Conservation (phyloP, 1,140 invertebrate genomes). For the Adelges cooleyi region DNA sequence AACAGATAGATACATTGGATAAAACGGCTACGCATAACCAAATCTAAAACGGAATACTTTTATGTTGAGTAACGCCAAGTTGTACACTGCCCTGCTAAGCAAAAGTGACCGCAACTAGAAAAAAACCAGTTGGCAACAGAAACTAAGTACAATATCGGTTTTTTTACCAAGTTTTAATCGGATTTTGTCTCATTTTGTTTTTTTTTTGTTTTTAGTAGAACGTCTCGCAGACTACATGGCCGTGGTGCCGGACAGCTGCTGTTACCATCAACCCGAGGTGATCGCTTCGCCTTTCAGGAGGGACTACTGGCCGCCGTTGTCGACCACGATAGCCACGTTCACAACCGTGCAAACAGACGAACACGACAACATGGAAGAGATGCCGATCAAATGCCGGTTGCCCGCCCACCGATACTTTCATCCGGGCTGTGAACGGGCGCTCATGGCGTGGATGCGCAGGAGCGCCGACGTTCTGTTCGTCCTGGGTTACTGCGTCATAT, state of each 20-base stretch:
- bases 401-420: slow-evolving; percentile 34
- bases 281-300: neutral
- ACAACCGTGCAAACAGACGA: slow-evolving; percentile 29
- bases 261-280: slow-evolving; percentile 22
- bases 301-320: neutral
- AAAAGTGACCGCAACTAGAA: too few species aligned
- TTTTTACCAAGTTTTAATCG: too few species aligned
- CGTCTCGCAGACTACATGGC: slow-evolving; percentile 10
- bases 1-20: too few species aligned
- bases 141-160: too few species aligned
- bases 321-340: slow-evolving; percentile 36
- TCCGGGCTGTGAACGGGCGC: slow-evolving; percentile 58
- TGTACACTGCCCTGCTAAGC: too few species aligned
- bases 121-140: too few species aligned
- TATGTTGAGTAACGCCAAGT: too few species aligned
- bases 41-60: too few species aligned
- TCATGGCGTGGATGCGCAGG: slow-evolving; percentile 57
- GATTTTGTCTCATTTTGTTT: neutral
- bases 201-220: neutral
- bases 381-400: slow-evolving; percentile 36
- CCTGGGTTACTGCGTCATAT: slow-evolving; percentile 76
- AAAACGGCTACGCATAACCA: too few species aligned
- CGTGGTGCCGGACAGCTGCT: slow-evolving; percentile 33
- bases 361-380: slow-evolving; percentile 16
- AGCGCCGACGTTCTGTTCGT: slow-evolving; percentile 72